Percentiles rank a stretch among this genome's conserved stretches.
phyloP scores from a whole-genome alignment of 2,797 vertebrate genomes.

The Allochrocebus solatus region DNA sequence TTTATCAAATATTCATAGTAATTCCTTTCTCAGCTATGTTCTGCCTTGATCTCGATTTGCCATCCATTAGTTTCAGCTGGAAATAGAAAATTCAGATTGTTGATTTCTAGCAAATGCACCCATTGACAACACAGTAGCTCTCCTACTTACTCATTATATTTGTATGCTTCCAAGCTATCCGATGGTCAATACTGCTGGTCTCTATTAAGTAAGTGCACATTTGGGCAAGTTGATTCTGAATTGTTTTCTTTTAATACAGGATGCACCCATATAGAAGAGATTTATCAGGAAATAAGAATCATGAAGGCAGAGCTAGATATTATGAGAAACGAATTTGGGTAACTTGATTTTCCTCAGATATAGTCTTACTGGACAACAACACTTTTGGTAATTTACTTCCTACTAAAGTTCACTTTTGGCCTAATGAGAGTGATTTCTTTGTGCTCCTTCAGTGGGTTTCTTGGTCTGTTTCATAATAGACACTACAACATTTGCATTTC shows the following conservation, averaged over 20 bases:
- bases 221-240: neutral
- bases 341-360: constrained; percentile 5
- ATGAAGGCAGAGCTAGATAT: neutral
- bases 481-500: neutral
- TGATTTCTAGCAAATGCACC: constrained; percentile 22
- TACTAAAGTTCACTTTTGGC: neutral
- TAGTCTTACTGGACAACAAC: neutral
- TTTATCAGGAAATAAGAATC: neutral
- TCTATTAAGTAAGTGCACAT: neutral
- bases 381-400: neutral
- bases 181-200: neutral
- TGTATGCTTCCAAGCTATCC: neutral
- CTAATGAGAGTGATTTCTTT: neutral
- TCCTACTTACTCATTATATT: neutral
- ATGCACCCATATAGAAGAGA: neutral
- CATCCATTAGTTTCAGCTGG: neutral
- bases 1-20: neutral
- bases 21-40: neutral
- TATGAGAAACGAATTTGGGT: constrained; percentile 32
- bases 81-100: constrained; percentile 1
- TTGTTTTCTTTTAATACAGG: neutral
- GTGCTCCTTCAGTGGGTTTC: neutral
- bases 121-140: constrained; percentile 51
- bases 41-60: neutral
- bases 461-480: neutral